Base-by-base conservation (phyloP, 2,797 vertebrate genomes). In the Acrossocheilus wenchowensis region DNA sequence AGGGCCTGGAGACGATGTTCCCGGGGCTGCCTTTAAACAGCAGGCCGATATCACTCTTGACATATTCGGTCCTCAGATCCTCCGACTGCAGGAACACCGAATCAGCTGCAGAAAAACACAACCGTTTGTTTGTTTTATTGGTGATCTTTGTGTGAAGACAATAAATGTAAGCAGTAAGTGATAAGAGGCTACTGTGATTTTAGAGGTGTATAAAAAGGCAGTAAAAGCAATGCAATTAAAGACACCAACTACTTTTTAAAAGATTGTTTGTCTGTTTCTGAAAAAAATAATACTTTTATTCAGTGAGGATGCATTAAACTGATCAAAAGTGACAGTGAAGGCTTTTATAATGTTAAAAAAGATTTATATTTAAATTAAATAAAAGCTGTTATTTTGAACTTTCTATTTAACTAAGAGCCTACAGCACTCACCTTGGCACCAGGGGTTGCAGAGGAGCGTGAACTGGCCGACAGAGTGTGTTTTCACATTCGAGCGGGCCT, bases 361-460 rank as follows among this genome's bases (percentile, higher is more conserved):
- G 1, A 68, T 50, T 68, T 69, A 7, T 68, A 69, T 39, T 69
- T 69, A 7, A 36, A 66, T 19, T 36, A 68, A 68, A 68, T 23
- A 4, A 41, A 41, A 8, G 41, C 41, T 41, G 48, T 48, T 48
- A 48, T 48, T 48, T 48, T 12, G 48, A 48, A 48, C 48, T 48
- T 48, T 48, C 14, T 48, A 15, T 50, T 50, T 4, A 50, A 60
- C 54, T 23, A 60, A 60, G 8, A 57, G 54, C 10, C 11, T 57
- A 30, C 62, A 64, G 26, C 12, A 30, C 26, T 92, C 82, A 96
- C 96, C 91, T 12, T 5, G 39, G 84, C 94, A 95, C 95, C 95
- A 96, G 66, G 96, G 95, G 79, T 96, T 96, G 89, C 91, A 96
- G 50, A 96, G 93, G 68, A 96, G 89, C 50, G 82, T 88, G 66